These are phyloP conservation scores for Forbesichthys agassizii DNA, from an alignment of 2,113 vertebrate species.

Conservation along the genomic window DNA sequence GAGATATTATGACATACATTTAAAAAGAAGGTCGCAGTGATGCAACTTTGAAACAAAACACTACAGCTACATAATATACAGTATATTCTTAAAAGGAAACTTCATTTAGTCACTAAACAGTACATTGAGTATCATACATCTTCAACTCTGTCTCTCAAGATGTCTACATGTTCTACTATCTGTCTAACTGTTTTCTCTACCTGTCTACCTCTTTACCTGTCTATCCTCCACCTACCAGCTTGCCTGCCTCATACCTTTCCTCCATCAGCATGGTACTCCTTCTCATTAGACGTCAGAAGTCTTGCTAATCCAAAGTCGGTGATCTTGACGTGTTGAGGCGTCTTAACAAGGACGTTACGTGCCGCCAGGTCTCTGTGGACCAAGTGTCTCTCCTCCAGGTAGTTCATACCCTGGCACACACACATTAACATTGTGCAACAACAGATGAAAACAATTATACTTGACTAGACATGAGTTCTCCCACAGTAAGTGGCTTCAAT, in stretches of 20 bases:
- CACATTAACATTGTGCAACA: neutral
- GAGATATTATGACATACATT: neutral
- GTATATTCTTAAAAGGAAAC: neutral
- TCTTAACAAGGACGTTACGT: slow-evolving; percentile 92
- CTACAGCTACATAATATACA: neutral
- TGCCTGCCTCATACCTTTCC: slow-evolving; percentile 77
- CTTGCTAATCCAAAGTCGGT: slow-evolving; percentile 93
- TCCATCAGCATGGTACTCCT: slow-evolving; percentile 91
- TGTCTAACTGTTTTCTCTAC: neutral
- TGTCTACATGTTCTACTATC: neutral
- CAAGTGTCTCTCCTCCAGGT: slow-evolving; percentile 90
- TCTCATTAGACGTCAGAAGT: slow-evolving; percentile 87
- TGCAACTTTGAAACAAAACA: neutral
- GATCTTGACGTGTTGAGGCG: slow-evolving; percentile 91
- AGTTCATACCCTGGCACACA: slow-evolving; percentile 87
- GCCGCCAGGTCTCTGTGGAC: slow-evolving; percentile 96
- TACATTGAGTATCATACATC: too few relatives aligned
- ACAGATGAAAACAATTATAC: neutral
- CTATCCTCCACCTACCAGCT: neutral
- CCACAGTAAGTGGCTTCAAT: neutral
- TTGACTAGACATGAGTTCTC: neutral
- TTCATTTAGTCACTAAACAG: too few relatives aligned
- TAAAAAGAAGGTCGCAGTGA: neutral
- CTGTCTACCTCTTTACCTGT: neutral
- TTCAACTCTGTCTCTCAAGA: neutral